Conservation (phyloP, 1,140 invertebrate species). For the Idris sp. region DNA sequence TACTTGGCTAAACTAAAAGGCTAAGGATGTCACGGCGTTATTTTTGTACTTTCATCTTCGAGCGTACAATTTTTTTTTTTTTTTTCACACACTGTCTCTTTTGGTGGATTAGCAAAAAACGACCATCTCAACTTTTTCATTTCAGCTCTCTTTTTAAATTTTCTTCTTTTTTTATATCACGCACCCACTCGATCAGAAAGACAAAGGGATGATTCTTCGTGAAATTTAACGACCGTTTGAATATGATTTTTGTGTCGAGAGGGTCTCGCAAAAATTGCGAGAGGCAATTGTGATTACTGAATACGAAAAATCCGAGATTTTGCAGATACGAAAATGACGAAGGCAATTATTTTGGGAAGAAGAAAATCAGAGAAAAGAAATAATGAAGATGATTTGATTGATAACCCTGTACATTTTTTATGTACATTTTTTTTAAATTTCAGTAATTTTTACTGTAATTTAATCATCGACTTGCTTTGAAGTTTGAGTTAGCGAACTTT, state of each 20-base stretch:
- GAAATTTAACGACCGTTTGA: slow-evolving; percentile 34
- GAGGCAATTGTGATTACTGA: slow-evolving; percentile 12
- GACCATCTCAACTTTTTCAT: slow-evolving; percentile 27
- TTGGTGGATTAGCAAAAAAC: slow-evolving; percentile 40
- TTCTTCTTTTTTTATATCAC: no score
- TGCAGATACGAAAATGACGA: neutral
- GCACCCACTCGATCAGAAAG: slow-evolving; percentile 24
- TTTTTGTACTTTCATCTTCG: slow-evolving; percentile 48
- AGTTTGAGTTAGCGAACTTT: no score
- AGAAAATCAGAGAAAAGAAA: no score
- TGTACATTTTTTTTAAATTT: no score
- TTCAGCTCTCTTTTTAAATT: slow-evolving; percentile 13
- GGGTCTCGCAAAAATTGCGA: slow-evolving; percentile 16
- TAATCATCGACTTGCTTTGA: no score
- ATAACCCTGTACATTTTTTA: no score
- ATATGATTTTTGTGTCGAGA: slow-evolving; percentile 14
- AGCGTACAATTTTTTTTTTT: slow-evolving; percentile 20
- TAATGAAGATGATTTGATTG: no score
- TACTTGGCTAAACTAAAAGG: slow-evolving; percentile 40
- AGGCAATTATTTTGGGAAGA: slow-evolving; percentile 36
- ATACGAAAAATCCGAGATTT: slow-evolving; percentile 1
- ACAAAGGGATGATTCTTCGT: slow-evolving; percentile 26
- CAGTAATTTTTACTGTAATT: no score
- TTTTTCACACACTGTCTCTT: slow-evolving; percentile 21
- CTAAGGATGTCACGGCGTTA: slow-evolving; percentile 30